These are phyloP conservation scores for Monochamus alternatus DNA, from an alignment of 2,888 invertebrate genomes.

Conservation along the genomic window DNA sequence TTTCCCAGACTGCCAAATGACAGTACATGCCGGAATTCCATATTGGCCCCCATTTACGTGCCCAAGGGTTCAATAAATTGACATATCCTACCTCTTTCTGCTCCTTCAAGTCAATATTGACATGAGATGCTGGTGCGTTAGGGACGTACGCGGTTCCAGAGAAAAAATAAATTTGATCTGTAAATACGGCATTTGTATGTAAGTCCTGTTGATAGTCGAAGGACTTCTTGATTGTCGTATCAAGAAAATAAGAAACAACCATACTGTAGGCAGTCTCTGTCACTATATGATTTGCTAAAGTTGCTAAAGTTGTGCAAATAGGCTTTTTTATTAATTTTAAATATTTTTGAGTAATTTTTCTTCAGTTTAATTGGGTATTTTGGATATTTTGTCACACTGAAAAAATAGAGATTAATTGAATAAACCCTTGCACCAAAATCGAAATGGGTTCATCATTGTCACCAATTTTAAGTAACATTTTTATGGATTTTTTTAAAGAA, in stretches of 20 bases:
- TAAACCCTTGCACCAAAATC: no score
- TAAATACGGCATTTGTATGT: slow-evolving; percentile 21
- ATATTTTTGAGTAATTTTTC: no score
- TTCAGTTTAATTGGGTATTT: no score
- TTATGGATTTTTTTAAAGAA: no score
- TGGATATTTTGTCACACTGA: no score
- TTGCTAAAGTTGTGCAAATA: no score
- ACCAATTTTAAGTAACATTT: no score
- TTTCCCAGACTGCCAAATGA: slow-evolving; percentile 25
- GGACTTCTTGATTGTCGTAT: background rate
- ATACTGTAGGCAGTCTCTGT: no score
- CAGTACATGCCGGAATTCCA: slow-evolving; percentile 26
- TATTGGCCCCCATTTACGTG: slow-evolving; percentile 53
- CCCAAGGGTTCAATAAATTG: slow-evolving; percentile 55
- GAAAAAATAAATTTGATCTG: slow-evolving; percentile 16
- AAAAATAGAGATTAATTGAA: no score
- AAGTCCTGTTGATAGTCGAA: background rate
- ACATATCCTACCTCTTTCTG: slow-evolving; percentile 50
- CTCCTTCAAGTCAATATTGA: slow-evolving; percentile 55
- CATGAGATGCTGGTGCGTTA: slow-evolving; percentile 30
- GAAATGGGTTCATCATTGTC: no score
- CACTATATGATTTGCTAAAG: no score
- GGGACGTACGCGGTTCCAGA: slow-evolving; percentile 4
- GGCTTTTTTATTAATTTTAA: no score
- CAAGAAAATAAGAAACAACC: background rate